Percentiles rank a stretch among this genome's conserved stretches.
These are phyloP conservation scores for Podargus strigoides DNA, from an alignment of 2,797 vertebrate genomes.

Conservation along the genomic window DNA sequence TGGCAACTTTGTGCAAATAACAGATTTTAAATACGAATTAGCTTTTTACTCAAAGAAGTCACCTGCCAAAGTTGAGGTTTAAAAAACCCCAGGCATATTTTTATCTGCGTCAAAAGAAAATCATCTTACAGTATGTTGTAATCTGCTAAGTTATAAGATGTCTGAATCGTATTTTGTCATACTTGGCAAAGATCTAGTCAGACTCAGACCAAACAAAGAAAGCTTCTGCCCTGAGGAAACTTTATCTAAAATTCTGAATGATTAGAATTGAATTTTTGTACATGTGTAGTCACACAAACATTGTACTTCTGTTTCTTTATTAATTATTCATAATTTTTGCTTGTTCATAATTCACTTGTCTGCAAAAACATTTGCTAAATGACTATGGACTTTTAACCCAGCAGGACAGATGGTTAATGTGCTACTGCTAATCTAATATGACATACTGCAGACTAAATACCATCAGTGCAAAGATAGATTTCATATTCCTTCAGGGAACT, in stretches of 20 bases:
- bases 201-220: conserved; percentile 37
- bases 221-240: not conserved
- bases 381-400: not conserved
- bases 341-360: conserved; percentile 1
- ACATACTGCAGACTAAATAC: conserved; percentile 40
- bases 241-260: not conserved
- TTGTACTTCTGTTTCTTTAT: not conserved
- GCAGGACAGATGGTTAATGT: not conserved
- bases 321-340: not conserved
- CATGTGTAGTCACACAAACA: not conserved
- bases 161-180: conserved; percentile 44
- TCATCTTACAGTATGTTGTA: not conserved
- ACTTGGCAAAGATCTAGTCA: conserved; percentile 25
- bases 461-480: not conserved
- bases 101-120: not conserved
- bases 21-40: not conserved
- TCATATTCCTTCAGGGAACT: conserved; percentile 20
- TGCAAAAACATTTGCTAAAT: conserved; percentile 13
- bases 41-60: not conserved
- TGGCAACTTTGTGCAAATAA: not conserved
- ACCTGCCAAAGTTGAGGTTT: conserved; percentile 25
- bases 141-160: conserved; percentile 23
- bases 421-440: conserved; percentile 30
- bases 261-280: not conserved
- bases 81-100: conserved; percentile 5